These are phyloP conservation scores for Neomonachus schauinslandi DNA, from an alignment of 2,113 vertebrate genomes.

Conservation along the genomic window DNA sequence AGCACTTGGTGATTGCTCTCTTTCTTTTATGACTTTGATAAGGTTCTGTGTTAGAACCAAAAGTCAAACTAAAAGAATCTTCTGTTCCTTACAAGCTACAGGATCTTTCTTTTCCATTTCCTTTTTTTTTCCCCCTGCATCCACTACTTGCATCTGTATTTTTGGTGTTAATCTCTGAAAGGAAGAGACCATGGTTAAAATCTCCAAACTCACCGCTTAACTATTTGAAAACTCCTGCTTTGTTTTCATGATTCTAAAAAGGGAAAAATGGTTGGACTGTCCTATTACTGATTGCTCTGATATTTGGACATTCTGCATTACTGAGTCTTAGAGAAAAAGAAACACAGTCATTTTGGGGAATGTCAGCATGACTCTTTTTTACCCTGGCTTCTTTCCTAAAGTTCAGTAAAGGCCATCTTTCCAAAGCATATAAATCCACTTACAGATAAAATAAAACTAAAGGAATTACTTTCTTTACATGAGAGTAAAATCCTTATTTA, in stretches of 20 bases:
- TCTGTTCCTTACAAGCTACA: neutral
- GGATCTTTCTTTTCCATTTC: neutral
- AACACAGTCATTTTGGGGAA: neutral
- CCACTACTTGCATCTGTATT: neutral
- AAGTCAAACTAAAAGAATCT: neutral
- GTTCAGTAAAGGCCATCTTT: constrained; percentile 53
- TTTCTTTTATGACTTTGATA: neutral
- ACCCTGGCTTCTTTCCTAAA: constrained; percentile 15
- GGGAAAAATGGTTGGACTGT: neutral
- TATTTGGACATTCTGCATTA: neutral
- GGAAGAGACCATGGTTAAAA: neutral
- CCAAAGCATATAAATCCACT: constrained; percentile 34
- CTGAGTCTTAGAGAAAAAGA: neutral
- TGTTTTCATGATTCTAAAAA: constrained; percentile 55
- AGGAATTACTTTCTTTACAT: constrained; percentile 45
- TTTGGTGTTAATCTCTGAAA: constrained; percentile 23
- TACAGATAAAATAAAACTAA: constrained; percentile 41
- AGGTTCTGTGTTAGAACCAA: neutral
- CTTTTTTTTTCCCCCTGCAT: neutral
- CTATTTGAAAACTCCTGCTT: constrained; percentile 35
- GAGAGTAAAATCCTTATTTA: constrained; percentile 28
- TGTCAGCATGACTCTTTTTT: neutral
- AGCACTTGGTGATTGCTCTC: neutral
- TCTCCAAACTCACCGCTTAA: constrained; percentile 12
- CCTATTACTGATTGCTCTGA: constrained; percentile 44